Percentiles rank a stretch among this genome's conserved stretches.
Evolutionary conservation across 2,888 invertebrate species (phyloP).

Genomic region (Orgyia antiqua): DNA sequence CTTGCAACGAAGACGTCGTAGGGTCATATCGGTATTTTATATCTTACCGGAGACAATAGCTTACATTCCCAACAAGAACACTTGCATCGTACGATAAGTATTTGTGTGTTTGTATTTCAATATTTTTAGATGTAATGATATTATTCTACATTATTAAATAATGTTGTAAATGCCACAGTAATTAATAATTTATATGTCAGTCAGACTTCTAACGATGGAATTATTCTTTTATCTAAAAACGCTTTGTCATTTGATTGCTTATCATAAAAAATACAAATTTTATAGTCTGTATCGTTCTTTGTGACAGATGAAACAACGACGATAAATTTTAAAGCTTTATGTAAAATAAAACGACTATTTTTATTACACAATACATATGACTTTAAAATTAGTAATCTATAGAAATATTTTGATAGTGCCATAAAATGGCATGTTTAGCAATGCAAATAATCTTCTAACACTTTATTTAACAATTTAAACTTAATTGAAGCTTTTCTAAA

Average conservation of each 20-base stretch:
- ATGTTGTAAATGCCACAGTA: constrained; percentile 27
- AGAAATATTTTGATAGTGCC: too few relatives aligned
- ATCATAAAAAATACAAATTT: constrained; percentile 44
- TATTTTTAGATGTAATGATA: constrained; percentile 43
- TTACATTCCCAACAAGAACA: constrained; percentile 70
- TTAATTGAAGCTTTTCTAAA: too few relatives aligned
- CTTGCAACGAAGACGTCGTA: constrained; percentile 76
- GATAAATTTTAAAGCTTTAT: constrained; percentile 59
- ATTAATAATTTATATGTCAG: constrained; percentile 32
- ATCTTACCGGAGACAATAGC: constrained; percentile 74
- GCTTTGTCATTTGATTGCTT: constrained; percentile 41
- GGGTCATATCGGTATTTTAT: constrained; percentile 78
- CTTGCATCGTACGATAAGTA: constrained; percentile 63
- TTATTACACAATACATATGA: constrained; percentile 56
- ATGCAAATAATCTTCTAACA: too few relatives aligned
- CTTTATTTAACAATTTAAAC: too few relatives aligned
- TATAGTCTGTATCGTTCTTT: constrained; percentile 41
- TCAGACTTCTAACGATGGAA: constrained; percentile 31
- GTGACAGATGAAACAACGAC: constrained; percentile 54
- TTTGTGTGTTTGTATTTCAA: constrained; percentile 53
- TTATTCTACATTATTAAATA: constrained; percentile 41
- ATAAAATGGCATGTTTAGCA: too few relatives aligned
- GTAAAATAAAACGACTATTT: constrained; percentile 52
- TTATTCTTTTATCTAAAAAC: constrained; percentile 29
- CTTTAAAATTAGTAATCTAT: too few relatives aligned